A percentile compares a stretch with the other conserved stretches of the same genome.
Evolutionary conservation across 2,113 vertebrate genomes (phyloP).

Genomic region (Pycnonotus jocosus): DNA sequence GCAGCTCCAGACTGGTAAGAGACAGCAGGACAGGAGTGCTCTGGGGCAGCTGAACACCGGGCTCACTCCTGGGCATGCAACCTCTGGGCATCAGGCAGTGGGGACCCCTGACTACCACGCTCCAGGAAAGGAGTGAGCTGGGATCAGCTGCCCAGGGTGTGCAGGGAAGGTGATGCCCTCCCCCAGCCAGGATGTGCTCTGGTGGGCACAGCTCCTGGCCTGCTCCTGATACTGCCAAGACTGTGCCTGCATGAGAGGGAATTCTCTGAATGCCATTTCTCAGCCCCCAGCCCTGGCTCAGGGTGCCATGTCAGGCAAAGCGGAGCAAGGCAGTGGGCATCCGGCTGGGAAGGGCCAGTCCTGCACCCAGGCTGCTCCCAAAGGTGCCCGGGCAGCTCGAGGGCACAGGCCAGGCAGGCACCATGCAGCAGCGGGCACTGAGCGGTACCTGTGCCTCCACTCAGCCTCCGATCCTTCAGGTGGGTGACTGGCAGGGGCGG

Average conservation of each 20-base stretch:
- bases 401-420: constrained; percentile 9
- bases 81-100: neutral
- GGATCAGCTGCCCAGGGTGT: neutral
- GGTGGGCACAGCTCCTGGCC: neutral
- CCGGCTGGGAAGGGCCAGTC: neutral
- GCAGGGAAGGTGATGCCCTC: neutral
- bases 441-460: constrained; percentile 92
- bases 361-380: neutral
- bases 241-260: neutral
- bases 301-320: neutral
- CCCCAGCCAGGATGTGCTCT: neutral
- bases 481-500: constrained; percentile 86
- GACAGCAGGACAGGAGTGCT: neutral
- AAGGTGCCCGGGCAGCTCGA: neutral
- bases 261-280: neutral
- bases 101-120: rapidly evolving
- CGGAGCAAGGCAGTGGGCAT: neutral
- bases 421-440: constrained; percentile 40
- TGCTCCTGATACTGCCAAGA: rapidly evolving
- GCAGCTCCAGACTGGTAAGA: neutral
- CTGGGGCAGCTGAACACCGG: rapidly evolving
- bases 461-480: constrained; percentile 99
- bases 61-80: neutral
- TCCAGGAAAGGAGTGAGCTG: neutral
- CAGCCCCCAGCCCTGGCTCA: neutral